These are phyloP conservation scores for Aeoliscus strigatus DNA, from an alignment of 2,797 vertebrate genomes.

Conservation along the genomic window DNA sequence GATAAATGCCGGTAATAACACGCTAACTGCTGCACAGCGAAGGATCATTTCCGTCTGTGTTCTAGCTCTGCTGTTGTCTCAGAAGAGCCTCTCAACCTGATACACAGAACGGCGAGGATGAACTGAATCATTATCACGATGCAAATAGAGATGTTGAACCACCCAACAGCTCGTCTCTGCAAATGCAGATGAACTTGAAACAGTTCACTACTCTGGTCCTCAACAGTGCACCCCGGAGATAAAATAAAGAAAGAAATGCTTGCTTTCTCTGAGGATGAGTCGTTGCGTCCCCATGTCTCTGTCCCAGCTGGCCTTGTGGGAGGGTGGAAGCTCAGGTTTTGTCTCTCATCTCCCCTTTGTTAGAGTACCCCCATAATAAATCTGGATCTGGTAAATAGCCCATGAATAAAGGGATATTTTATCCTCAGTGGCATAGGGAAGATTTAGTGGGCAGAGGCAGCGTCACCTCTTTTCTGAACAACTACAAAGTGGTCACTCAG, in stretches of 20 bases:
- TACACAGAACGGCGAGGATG: no score
- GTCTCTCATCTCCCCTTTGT: conserved; percentile 65
- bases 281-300: conserved; percentile 37
- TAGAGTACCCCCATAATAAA: conserved; percentile 73
- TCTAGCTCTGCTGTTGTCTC: no score
- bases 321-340: conserved; percentile 39
- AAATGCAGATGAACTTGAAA: no score
- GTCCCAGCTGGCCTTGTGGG: conserved; percentile 39
- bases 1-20: no score
- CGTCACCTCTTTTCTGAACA: conserved; percentile 71
- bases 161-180: no score
- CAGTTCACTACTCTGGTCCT: no score
- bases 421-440: conserved; percentile 70
- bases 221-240: not conserved
- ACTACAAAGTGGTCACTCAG: conserved; percentile 77
- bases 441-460: conserved; percentile 73
- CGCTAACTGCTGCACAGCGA: no score
- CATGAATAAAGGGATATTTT: conserved; percentile 80
- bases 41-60: no score
- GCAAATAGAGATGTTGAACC: no score
- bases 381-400: conserved; percentile 77
- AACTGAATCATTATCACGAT: no score
- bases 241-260: conserved; percentile 21
- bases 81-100: no score
- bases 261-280: conserved; percentile 51